Evolutionary conservation across 64 coral and sea anemone species (phyloP).

Genomic region (Stichodactyla mertensii): DNA sequence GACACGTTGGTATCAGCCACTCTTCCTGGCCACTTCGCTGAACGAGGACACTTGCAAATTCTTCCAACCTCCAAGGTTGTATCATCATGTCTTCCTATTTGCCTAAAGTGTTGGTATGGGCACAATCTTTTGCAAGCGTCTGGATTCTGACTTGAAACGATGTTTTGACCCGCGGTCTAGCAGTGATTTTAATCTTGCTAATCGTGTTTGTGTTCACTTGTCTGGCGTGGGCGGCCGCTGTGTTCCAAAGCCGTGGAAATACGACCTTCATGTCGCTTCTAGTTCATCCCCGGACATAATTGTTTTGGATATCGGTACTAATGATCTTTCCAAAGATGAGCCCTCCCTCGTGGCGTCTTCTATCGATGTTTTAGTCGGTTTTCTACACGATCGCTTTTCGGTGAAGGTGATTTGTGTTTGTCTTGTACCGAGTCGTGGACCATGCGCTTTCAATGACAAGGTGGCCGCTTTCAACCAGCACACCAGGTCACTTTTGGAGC

Average conservation of each 20-base stretch:
- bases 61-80: too few relatives aligned
- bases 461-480: not conserved
- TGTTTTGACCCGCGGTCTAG: too few relatives aligned
- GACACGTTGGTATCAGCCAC: too few relatives aligned
- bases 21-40: too few relatives aligned
- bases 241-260: not conserved
- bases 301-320: slow-evolving; percentile 24
- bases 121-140: too few relatives aligned
- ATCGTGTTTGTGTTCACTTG: not conserved
- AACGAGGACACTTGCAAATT: too few relatives aligned
- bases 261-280: not conserved
- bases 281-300: slow-evolving; percentile 14
- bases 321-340: not conserved
- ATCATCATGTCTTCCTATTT: too few relatives aligned
- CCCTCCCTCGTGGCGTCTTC: slow-evolving; percentile 6
- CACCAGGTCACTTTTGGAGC: not conserved
- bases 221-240: slow-evolving; percentile 18
- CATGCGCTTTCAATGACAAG: not conserved
- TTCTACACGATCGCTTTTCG: not conserved
- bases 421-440: slow-evolving; percentile 5
- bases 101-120: too few relatives aligned
- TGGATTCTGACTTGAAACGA: too few relatives aligned
- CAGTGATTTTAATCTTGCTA: not conserved
- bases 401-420: not conserved
- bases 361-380: not conserved